Evolutionary conservation across 2,888 invertebrate species (phyloP), one percentile per base, ranked within the genome.

Genomic region (Embidobia sp.): DNA sequence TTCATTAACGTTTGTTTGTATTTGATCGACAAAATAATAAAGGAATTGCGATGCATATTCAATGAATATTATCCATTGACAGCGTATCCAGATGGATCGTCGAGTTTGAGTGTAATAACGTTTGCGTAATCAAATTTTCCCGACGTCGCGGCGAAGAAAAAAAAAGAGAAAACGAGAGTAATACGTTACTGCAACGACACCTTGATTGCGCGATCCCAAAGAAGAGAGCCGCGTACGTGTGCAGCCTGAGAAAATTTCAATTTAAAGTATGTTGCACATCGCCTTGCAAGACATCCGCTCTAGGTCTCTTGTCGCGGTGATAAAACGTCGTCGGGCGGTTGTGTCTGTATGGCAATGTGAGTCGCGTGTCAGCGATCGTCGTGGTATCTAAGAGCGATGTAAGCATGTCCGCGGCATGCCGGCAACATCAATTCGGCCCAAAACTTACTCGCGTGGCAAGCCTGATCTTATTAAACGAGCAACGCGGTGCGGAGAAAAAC

Each of bases 391-490:
- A 42, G 64, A 67, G 61, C 74, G 78, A 77, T 78, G 74, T 73
- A 49, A 79, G 57, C 76, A 78, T 76, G 75, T 78, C 46, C 69
- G 67, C 53, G 66, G 70, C 72, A 73, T 76, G 78, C 69, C 79
- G 80, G 76, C 78, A 80, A 81, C 83, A 84, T 84, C 82, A 83
- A 84, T 84, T 83, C 70, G 70, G 80, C 78, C 77, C 75, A 33
- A 70, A 67, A 73, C 44, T 76, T 78, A 48, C 70, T 67, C 61
- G 26, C 51, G 70, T 15, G 76, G 67, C 11, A 49, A 77, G 80
- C 81, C 82, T 84, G 84, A 87, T 86, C 85, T 86, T 85, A 86
- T 88, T 87, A 87, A 85, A 81, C 80, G 81, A 55, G 76, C 73
- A 19, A 16, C 11, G 35, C n/a, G n/a, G n/a, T n/a, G n/a, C n/a